Evolutionary conservation across 1,140 invertebrate species (phyloP).

Genomic region (Rhyzopertha dominica): DNA sequence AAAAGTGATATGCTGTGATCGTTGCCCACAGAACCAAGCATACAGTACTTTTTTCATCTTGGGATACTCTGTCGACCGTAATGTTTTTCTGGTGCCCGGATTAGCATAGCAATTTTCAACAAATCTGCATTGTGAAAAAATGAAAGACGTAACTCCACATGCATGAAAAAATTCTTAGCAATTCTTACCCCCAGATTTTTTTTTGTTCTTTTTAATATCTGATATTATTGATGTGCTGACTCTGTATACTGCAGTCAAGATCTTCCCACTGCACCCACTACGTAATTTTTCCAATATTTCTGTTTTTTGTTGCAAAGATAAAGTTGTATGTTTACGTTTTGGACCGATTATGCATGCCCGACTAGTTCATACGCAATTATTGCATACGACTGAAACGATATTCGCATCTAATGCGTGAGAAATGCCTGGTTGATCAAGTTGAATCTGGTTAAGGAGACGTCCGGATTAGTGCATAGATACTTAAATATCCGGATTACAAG

Average conservation of each 20-base stretch:
- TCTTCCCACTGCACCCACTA: slow-evolving; percentile 7
- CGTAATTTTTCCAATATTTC: slow-evolving; percentile 2
- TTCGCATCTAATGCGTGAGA: no score
- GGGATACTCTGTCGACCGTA: background rate
- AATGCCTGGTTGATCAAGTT: no score
- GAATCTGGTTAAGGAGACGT: no score
- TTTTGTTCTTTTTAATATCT: slow-evolving; percentile 8
- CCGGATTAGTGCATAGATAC: no score
- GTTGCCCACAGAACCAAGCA: background rate
- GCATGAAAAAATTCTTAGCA: background rate
- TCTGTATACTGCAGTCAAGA: slow-evolving; percentile 5
- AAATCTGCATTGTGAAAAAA: no score
- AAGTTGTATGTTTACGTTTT: slow-evolving; percentile 4
- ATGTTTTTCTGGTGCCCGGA: background rate
- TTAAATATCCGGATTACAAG: no score
- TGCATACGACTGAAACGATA: no score
- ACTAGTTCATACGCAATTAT: no score
- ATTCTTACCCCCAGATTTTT: background rate
- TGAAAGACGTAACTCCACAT: no score
- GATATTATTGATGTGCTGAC: slow-evolving; percentile 12
- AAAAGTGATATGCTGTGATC: background rate
- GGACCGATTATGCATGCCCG: no score
- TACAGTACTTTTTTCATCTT: slow-evolving; percentile 4
- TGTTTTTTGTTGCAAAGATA: background rate
- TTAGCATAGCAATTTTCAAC: background rate